These are phyloP conservation scores for Drosophila ogumai DNA, from an alignment of 1,140 invertebrate species.

Conservation along the genomic window DNA sequence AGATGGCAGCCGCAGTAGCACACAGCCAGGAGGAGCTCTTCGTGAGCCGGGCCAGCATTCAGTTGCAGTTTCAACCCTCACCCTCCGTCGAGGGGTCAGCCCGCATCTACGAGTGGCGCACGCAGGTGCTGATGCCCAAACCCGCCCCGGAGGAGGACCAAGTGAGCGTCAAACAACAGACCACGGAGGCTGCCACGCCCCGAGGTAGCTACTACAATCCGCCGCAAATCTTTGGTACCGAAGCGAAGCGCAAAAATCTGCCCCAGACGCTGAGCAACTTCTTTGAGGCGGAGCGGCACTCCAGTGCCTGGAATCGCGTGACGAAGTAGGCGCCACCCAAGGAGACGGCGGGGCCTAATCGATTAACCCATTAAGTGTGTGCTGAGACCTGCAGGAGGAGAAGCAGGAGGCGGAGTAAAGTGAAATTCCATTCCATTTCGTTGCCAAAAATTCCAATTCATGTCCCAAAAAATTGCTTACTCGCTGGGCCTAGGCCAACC, in stretches of 20 bases:
- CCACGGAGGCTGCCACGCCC: conserved; percentile 42
- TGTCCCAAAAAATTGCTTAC: conserved; percentile 30
- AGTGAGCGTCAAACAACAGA: conserved; percentile 16
- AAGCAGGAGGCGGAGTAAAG: conserved; percentile 12
- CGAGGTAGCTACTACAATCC: conserved; percentile 44
- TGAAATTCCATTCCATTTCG: conserved; percentile 51
- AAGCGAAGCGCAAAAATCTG: conserved; percentile 60
- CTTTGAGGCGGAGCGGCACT: conserved; percentile 61
- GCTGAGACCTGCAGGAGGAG: conserved; percentile 29
- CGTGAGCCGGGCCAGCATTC: conserved; percentile 58
- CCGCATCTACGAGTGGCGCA: conserved; percentile 70
- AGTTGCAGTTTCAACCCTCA: conserved; percentile 42
- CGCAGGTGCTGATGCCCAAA: conserved; percentile 45
- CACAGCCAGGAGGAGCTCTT: conserved; percentile 59
- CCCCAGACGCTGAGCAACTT: conserved; percentile 63
- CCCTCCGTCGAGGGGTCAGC: conserved; percentile 1
- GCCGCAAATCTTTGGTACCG: conserved; percentile 60
- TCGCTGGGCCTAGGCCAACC: conserved; percentile 1
- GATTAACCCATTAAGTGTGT: conserved; percentile 67
- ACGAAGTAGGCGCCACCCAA: conserved; percentile 49
- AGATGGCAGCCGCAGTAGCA: conserved; percentile 67
- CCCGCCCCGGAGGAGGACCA: conserved; percentile 6
- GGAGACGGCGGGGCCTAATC: conserved; percentile 35
- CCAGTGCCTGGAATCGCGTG: conserved; percentile 74
- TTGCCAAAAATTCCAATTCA: conserved; percentile 53